Conservation (phyloP, 2,113 vertebrate species). For the Clarias magur region DNA sequence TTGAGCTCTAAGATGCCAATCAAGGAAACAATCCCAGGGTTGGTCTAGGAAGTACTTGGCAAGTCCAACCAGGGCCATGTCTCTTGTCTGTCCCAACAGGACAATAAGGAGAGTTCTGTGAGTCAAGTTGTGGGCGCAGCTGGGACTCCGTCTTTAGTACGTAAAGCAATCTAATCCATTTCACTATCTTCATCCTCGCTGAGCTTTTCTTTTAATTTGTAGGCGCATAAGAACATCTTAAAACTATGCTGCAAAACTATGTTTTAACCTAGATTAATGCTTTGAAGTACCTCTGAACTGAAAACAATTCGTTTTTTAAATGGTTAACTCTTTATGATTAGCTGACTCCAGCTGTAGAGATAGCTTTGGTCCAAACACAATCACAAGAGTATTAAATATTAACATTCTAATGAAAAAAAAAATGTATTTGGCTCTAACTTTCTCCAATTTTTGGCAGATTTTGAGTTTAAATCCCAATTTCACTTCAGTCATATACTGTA, state of each 20-base stretch:
- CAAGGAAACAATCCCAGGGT: constrained; percentile 48
- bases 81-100: constrained; percentile 78
- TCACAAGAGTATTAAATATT: not conserved
- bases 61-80: constrained; percentile 64
- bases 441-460: not conserved
- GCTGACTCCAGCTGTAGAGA: not conserved
- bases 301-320: not conserved
- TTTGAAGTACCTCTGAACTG: constrained; percentile 32
- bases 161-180: constrained; percentile 65
- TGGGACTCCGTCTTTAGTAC: constrained; percentile 76
- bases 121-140: constrained; percentile 67
- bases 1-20: constrained; percentile 13
- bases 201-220: constrained; percentile 25
- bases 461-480: not conserved
- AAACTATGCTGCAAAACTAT: constrained; percentile 53
- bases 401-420: not conserved
- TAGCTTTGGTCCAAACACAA: not conserved
- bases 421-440: not conserved
- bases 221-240: constrained; percentile 33
- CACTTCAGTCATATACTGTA: not conserved
- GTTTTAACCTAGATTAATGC: constrained; percentile 53
- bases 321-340: not conserved
- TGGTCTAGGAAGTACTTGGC: constrained; percentile 9
- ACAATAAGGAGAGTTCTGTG: constrained; percentile 73
- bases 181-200: constrained; percentile 54